phyloP scores from a whole-genome alignment of 2,888 invertebrate genomes.

The Teinopalpus imperialis region DNA sequence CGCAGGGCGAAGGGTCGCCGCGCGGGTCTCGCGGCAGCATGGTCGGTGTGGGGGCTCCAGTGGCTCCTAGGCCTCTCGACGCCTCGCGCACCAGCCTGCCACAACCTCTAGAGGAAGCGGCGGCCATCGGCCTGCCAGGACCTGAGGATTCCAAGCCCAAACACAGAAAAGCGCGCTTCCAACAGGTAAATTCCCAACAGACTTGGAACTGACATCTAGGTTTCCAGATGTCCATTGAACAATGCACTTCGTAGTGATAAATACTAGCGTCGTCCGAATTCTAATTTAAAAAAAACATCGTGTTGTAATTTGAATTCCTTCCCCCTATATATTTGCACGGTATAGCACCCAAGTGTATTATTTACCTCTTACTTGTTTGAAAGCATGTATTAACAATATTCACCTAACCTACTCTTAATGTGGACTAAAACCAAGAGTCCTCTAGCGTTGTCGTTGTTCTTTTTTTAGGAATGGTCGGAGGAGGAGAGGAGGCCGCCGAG shows the following conservation, averaged over 20 bases:
- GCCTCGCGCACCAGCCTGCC: slow-evolving; percentile 70
- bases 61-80: slow-evolving; percentile 47
- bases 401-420: too few relatives aligned
- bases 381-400: slow-evolving; percentile 13
- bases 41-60: slow-evolving; percentile 48
- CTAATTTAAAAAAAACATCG: too few relatives aligned
- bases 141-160: slow-evolving; percentile 83
- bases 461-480: slow-evolving; percentile 77
- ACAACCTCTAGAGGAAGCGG: slow-evolving; percentile 60
- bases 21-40: slow-evolving; percentile 72
- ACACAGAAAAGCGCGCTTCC: slow-evolving; percentile 93
- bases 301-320: too few relatives aligned
- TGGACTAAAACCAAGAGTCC: too few relatives aligned
- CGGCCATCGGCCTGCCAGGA: slow-evolving; percentile 80
- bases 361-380: not conserved
- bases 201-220: slow-evolving; percentile 25
- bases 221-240: not conserved
- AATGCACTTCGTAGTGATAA: too few relatives aligned
- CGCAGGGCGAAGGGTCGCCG: slow-evolving; percentile 79
- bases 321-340: slow-evolving; percentile 30
- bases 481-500: slow-evolving; percentile 78
- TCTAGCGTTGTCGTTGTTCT: slow-evolving; percentile 32
- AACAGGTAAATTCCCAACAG: slow-evolving; percentile 84
- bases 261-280: too few relatives aligned
- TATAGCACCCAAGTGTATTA: slow-evolving; percentile 23